Evolutionary conservation across 2,888 invertebrate genomes (phyloP).

Genomic region (Ectropis crepuscularia): DNA sequence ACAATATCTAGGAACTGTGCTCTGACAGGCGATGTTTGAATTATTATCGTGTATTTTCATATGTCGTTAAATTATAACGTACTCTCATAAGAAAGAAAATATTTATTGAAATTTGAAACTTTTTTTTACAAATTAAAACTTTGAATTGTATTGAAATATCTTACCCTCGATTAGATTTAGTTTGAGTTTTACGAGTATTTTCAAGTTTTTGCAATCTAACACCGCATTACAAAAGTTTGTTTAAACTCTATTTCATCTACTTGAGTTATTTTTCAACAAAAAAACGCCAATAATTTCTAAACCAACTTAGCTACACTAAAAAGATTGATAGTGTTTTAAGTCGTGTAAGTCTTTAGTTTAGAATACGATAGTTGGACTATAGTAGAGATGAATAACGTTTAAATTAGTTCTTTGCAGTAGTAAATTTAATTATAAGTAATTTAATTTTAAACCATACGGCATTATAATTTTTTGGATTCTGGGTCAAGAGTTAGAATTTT

Average conservation of each 20-base stretch:
- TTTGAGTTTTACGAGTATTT: neutral
- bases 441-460: neutral
- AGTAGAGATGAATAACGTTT: neutral
- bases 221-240: no score
- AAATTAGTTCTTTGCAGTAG: no score
- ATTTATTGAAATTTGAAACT: neutral
- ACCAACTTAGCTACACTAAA: no score
- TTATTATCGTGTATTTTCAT: constrained; percentile 26
- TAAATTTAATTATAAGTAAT: no score
- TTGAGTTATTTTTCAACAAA: no score
- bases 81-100: no score
- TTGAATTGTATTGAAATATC: neutral
- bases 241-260: no score
- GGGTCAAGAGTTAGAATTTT: constrained; percentile 33
- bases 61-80: constrained; percentile 6
- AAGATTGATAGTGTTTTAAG: no score
- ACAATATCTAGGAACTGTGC: constrained; percentile 65
- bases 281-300: no score
- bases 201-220: no score
- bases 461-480: constrained; percentile 19
- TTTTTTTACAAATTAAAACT: no score
- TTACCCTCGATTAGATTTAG: neutral
- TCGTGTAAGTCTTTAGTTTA: no score
- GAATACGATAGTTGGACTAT: neutral
- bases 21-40: constrained; percentile 37